Percentiles rank a stretch among this genome's conserved stretches.
Evolutionary conservation across 2,797 vertebrate genomes (phyloP).

Genomic region (Uromys caudimaculatus): DNA sequence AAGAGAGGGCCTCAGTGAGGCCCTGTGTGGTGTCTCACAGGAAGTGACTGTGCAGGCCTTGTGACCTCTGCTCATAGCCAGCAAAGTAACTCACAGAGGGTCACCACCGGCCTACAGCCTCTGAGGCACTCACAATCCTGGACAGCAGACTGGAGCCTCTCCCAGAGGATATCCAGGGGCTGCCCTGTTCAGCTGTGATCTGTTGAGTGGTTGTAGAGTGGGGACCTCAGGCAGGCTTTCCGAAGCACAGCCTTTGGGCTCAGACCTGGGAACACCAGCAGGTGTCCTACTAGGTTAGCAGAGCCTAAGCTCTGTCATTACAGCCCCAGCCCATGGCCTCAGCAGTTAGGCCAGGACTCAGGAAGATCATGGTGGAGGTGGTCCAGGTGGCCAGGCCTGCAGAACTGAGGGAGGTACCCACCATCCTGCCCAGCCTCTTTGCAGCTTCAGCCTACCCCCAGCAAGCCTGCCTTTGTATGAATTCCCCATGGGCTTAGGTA

Average conservation of each 20-base stretch:
- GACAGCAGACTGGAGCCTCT: neutral
- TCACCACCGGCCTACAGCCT: neutral
- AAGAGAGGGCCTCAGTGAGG: too few species aligned
- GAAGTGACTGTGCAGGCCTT: neutral
- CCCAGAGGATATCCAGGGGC: neutral
- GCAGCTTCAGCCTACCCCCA: neutral
- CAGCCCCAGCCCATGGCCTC: neutral
- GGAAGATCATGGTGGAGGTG: neutral
- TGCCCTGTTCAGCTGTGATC: neutral
- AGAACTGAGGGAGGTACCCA: neutral
- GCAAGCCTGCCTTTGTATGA: neutral
- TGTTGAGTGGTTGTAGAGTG: neutral
- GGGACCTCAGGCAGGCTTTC: neutral
- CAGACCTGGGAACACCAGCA: neutral
- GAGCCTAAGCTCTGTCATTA: neutral
- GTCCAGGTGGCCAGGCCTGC: neutral
- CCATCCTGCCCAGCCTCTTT: neutral
- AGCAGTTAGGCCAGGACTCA: neutral
- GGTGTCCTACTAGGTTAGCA: neutral
- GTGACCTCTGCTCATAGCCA: neutral
- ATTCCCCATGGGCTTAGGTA: neutral
- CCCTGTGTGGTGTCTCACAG: neutral
- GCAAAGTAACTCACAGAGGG: neutral
- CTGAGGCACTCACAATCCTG: neutral
- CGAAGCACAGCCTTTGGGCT: neutral